Percentiles rank a stretch among this genome's conserved stretches.
Conservation (phyloP, 2,888 invertebrate genomes). For the Pantelozetes paolii region DNA sequence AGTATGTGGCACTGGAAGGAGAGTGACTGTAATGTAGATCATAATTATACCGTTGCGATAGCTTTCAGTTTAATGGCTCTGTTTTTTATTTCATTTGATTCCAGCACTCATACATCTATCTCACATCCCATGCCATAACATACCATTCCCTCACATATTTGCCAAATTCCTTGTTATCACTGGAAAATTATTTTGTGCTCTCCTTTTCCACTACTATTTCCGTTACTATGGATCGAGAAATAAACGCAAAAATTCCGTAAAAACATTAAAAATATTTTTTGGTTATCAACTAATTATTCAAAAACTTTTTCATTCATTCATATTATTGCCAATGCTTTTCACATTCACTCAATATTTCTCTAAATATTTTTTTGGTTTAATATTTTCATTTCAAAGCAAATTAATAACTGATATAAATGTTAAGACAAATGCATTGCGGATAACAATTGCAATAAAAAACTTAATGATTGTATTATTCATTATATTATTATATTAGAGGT, state of each 20-base stretch:
- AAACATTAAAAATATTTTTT: not conserved
- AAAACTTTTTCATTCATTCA: not conserved
- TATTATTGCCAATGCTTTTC: no score
- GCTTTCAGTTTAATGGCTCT: constrained; percentile 24
- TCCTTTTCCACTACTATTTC: no score
- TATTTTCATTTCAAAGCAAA: not conserved
- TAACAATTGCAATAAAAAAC: constrained; percentile 5
- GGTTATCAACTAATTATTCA: not conserved
- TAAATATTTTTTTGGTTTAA: not conserved
- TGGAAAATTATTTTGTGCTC: not conserved
- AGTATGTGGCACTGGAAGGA: not conserved
- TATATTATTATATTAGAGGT: not conserved
- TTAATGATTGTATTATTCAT: constrained; percentile 29
- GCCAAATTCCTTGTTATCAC: not conserved
- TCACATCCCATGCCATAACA: not conserved
- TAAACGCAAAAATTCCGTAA: not conserved
- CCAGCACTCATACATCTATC: not conserved
- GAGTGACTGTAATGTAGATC: not conserved
- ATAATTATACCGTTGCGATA: not conserved
- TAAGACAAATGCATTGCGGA: not conserved
- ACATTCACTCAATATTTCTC: not conserved
- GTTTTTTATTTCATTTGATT: constrained; percentile 8
- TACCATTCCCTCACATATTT: not conserved
- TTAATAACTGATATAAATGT: constrained; percentile 4
- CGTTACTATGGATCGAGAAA: not conserved